Evolutionary conservation across 2,797 vertebrate species (phyloP).

Genomic region (Acanthurus tractus): DNA sequence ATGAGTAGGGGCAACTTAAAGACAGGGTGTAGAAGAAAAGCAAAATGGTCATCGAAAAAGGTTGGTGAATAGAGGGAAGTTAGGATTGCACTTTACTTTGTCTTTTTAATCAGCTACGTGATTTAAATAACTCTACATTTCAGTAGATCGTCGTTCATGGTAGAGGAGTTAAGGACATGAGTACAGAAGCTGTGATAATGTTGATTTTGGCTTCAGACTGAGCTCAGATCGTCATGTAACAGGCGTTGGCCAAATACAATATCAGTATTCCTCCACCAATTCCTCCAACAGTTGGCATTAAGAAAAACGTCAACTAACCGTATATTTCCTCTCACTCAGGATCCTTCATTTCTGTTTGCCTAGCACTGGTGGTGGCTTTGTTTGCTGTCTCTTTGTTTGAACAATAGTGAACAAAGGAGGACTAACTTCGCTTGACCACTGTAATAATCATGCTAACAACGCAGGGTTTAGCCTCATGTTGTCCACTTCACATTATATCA

Average conservation of each 20-base stretch:
- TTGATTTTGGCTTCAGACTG: background rate
- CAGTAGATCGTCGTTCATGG: too few relatives aligned
- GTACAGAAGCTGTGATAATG: background rate
- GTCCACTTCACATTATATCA: background rate
- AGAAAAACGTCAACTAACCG: background rate
- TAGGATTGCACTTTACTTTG: background rate
- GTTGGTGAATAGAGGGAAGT: background rate
- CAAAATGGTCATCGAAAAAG: background rate
- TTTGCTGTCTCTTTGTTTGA: slow-evolving; percentile 11
- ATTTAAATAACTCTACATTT: background rate
- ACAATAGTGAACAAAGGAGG: slow-evolving; percentile 4
- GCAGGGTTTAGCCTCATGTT: background rate
- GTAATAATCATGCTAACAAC: background rate
- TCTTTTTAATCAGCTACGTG: background rate
- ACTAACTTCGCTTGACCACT: background rate
- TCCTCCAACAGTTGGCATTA: background rate
- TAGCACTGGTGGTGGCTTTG: background rate
- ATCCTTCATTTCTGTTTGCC: background rate
- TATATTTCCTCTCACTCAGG: background rate
- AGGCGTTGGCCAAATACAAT: background rate
- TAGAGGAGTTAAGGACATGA: background rate
- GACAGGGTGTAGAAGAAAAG: too few relatives aligned
- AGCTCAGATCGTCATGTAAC: background rate
- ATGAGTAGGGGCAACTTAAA: too few relatives aligned
- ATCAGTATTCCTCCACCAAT: background rate